Evolutionary conservation across 2,113 vertebrate genomes (phyloP).

Genomic region (Plotosus lineatus): DNA sequence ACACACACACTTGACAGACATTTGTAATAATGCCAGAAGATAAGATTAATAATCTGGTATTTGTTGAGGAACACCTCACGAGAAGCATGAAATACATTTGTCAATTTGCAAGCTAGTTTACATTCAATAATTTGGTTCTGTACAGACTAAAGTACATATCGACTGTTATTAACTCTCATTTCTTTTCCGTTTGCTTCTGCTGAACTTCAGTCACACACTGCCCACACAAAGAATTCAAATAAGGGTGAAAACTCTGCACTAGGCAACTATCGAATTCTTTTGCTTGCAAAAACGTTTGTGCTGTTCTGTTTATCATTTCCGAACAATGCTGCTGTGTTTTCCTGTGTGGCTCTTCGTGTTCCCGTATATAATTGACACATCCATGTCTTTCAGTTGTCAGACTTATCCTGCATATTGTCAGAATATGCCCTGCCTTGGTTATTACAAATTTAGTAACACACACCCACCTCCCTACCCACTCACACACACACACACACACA

Average conservation of each 20-base stretch:
- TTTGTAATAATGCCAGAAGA: background rate
- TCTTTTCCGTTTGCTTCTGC: background rate
- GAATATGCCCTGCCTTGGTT: background rate
- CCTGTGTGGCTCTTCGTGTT: background rate
- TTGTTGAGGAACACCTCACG: background rate
- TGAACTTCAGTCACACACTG: conserved; percentile 8
- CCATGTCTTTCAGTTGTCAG: conserved; percentile 25
- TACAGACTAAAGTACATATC: background rate
- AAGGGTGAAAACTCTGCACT: conserved; percentile 18
- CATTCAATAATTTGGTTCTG: background rate
- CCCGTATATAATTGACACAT: conserved; percentile 29
- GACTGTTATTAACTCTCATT: background rate
- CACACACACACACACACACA: conserved; percentile 10
- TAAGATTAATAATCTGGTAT: background rate
- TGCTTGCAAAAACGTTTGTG: background rate
- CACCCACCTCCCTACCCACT: background rate
- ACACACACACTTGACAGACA: background rate
- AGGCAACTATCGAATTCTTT: background rate
- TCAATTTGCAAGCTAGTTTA: background rate
- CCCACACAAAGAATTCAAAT: conserved; percentile 23
- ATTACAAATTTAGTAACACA: conserved; percentile 20
- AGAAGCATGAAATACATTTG: background rate
- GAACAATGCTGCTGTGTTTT: conserved; percentile 13
- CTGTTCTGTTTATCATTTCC: conserved; percentile 17
- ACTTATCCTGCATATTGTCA: conserved; percentile 2